These are phyloP conservation scores for Galleria mellonella DNA, from an alignment of 1,140 invertebrate species.

Conservation along the genomic window DNA sequence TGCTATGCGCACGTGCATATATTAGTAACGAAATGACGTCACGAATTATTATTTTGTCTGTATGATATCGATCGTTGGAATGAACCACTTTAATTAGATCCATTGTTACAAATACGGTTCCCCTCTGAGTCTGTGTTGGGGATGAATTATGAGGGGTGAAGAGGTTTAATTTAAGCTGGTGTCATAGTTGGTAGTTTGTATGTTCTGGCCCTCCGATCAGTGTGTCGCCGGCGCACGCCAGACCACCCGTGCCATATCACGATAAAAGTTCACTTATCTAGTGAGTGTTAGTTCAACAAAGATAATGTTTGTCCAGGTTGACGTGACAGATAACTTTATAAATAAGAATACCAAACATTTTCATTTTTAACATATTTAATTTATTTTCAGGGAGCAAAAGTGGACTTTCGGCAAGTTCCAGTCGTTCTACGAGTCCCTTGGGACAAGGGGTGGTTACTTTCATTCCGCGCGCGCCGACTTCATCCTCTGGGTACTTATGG, in stretches of 20 bases:
- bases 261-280: constrained; percentile 35
- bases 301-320: constrained; percentile 22
- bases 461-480: constrained; percentile 57
- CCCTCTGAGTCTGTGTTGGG: not conserved
- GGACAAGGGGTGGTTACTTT: constrained; percentile 59
- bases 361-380: not conserved
- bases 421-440: constrained; percentile 68
- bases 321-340: constrained; percentile 5
- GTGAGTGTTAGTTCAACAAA: constrained; percentile 16
- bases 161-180: constrained; percentile 30
- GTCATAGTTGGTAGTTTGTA: constrained; percentile 19
- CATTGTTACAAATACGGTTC: constrained; percentile 14
- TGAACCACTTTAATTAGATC: constrained; percentile 32
- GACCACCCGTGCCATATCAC: constrained; percentile 40
- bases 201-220: constrained; percentile 22
- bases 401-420: constrained; percentile 70
- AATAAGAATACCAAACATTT: not conserved
- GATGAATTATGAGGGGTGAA: constrained; percentile 13
- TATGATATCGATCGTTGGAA: constrained; percentile 38
- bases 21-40: constrained; percentile 43
- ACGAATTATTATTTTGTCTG: constrained; percentile 48
- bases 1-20: constrained; percentile 33
- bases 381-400: constrained; percentile 58
- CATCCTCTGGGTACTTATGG: constrained; percentile 47
- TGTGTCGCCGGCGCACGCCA: constrained; percentile 32